phyloP scores from a whole-genome alignment of 2,797 vertebrate genomes.

The Nannoperca australis region DNA sequence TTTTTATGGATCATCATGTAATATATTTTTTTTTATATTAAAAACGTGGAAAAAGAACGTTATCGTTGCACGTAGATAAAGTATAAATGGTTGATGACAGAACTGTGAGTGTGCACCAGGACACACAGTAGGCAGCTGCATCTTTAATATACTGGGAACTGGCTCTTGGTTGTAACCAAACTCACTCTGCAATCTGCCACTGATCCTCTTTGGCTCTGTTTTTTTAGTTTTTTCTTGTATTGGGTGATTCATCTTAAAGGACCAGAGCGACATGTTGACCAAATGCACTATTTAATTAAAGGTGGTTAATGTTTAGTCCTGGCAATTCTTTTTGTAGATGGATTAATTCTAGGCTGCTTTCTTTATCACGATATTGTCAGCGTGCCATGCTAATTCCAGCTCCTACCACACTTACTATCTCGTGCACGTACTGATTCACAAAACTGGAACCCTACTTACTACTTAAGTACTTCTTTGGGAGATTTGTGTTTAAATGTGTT shows the following conservation, averaged over 20 bases:
- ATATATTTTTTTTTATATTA: background rate
- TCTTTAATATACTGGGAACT: conserved; percentile 39
- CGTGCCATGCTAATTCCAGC: background rate
- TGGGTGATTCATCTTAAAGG: background rate
- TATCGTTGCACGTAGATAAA: conserved; percentile 3
- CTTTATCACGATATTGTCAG: background rate
- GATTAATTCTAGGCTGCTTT: background rate
- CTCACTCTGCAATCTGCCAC: conserved; percentile 44
- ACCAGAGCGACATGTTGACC: background rate
- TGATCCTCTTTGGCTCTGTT: conserved; percentile 4
- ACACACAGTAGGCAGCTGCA: conserved; percentile 48
- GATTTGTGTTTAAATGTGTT: background rate
- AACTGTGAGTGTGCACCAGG: conserved; percentile 33
- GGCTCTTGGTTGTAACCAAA: conserved; percentile 26
- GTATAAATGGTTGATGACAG: conserved; percentile 17
- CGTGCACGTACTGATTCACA: background rate
- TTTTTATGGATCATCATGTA: background rate
- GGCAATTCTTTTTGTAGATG: background rate
- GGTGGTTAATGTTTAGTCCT: background rate
- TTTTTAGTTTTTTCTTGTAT: background rate
- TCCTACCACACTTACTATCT: background rate
- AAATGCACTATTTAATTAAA: conserved; percentile 10
- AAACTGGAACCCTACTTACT: background rate
- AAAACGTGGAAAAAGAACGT: background rate
- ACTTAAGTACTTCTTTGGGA: background rate